Conservation (phyloP, 2,113 vertebrate species). For the Motacilla alba region DNA sequence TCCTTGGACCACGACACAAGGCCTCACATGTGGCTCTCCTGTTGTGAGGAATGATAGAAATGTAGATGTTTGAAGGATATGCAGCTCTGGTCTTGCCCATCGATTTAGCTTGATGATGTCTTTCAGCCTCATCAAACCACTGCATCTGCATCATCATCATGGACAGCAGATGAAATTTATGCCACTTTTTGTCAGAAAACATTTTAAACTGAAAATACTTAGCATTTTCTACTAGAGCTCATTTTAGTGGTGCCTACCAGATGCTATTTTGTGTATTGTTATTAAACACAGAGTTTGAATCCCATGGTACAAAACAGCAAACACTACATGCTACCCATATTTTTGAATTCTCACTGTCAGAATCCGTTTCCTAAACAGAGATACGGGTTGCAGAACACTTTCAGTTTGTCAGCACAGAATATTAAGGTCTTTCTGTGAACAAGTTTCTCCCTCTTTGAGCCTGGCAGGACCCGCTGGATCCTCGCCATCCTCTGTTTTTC, state of each 20-base stretch:
- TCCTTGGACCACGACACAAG: background rate
- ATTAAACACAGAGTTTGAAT: conserved; percentile 48
- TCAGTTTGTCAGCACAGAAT: background rate
- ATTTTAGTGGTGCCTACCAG: conserved; percentile 27
- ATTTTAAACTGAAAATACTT: conserved; percentile 9
- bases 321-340: background rate
- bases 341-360: conserved; percentile 25
- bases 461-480: conserved; percentile 11
- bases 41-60: background rate
- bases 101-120: background rate
- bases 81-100: background rate
- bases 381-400: background rate
- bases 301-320: background rate
- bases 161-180: background rate
- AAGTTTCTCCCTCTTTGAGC: background rate
- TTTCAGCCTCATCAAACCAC: background rate
- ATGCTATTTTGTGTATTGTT: conserved; percentile 55
- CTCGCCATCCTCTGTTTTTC: conserved; percentile 4
- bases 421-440: background rate
- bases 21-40: background rate
- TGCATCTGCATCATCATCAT: background rate
- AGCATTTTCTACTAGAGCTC: background rate
- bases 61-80: background rate
- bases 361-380: background rate
- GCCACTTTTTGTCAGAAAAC: background rate